These are phyloP conservation scores for Seriola dumerili DNA, from an alignment of 2,113 vertebrate species.

Conservation along the genomic window DNA sequence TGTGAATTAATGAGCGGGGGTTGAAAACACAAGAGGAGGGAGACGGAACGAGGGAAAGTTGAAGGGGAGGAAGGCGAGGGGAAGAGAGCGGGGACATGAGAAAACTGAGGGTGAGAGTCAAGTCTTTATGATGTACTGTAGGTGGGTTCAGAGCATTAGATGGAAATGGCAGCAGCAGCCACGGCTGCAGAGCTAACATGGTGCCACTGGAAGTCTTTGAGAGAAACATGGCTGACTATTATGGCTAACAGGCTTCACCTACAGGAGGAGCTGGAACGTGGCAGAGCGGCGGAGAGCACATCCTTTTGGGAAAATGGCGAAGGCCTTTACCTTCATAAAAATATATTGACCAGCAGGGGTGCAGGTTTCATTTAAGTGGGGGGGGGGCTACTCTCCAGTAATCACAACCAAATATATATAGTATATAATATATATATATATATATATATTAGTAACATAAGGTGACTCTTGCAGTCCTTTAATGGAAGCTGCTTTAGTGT, in stretches of 20 bases:
- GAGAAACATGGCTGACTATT: constrained; percentile 63
- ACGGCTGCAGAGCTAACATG: constrained; percentile 36
- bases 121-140: constrained; percentile 52
- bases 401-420: too few relatives aligned
- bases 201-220: constrained; percentile 35
- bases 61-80: background rate
- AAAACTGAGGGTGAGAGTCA: constrained; percentile 23
- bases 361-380: constrained; percentile 40
- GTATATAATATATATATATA: background rate
- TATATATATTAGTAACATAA: background rate
- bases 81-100: background rate
- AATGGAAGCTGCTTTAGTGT: background rate
- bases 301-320: constrained; percentile 40
- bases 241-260: constrained; percentile 42
- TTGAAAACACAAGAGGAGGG: constrained; percentile 12
- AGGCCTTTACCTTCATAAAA: constrained; percentile 48
- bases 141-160: constrained; percentile 39
- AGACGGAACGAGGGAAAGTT: background rate
- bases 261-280: constrained; percentile 20
- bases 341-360: constrained; percentile 44
- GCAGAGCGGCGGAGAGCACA: constrained; percentile 36
- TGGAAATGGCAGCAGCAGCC: constrained; percentile 56
- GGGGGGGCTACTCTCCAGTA: background rate
- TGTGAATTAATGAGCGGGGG: constrained; percentile 68
- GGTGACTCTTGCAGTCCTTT: background rate